phyloP scores from a whole-genome alignment of 1,140 invertebrate species.

The Eumeta japonica region DNA sequence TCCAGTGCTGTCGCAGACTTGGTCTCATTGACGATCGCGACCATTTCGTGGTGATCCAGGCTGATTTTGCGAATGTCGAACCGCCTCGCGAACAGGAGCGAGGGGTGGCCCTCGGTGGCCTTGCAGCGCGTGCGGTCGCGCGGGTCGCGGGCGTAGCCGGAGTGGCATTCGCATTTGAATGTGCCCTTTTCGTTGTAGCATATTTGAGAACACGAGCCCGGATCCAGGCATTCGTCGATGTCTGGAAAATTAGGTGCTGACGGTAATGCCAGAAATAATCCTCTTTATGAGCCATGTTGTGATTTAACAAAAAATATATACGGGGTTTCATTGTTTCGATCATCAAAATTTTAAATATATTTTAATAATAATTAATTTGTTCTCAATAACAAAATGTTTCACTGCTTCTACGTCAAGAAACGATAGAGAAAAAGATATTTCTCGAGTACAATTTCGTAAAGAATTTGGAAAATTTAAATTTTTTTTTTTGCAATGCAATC shows the following conservation, averaged over 20 bases:
- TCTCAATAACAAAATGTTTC: no score
- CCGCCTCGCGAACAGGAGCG: conserved; percentile 78
- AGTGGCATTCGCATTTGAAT: conserved; percentile 89
- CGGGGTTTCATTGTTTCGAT: no score
- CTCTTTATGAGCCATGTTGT: no score
- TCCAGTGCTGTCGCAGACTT: conserved; percentile 85
- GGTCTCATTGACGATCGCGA: conserved; percentile 82
- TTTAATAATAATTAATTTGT: no score
- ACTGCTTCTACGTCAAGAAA: no score
- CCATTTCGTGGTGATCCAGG: conserved; percentile 87
- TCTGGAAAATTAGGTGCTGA: conserved; percentile 69
- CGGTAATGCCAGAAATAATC: no score
- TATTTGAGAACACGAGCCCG: conserved; percentile 88
- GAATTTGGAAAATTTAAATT: no score
- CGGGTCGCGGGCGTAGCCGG: conserved; percentile 84
- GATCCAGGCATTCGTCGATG: conserved; percentile 87
- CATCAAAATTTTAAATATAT: no score
- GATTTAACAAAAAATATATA: no score
- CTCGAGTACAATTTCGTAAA: no score
- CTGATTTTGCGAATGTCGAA: conserved; percentile 89
- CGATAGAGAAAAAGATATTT: no score
- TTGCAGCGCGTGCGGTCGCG: conserved; percentile 81
- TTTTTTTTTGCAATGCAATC: no score
- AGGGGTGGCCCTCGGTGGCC: conserved; percentile 82
- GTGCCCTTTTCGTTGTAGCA: conserved; percentile 89